A percentile compares a stretch with the other conserved stretches of the same genome.
These are phyloP conservation scores for Cebidichthys violaceus DNA, from an alignment of 2,113 vertebrate species.

Conservation along the genomic window DNA sequence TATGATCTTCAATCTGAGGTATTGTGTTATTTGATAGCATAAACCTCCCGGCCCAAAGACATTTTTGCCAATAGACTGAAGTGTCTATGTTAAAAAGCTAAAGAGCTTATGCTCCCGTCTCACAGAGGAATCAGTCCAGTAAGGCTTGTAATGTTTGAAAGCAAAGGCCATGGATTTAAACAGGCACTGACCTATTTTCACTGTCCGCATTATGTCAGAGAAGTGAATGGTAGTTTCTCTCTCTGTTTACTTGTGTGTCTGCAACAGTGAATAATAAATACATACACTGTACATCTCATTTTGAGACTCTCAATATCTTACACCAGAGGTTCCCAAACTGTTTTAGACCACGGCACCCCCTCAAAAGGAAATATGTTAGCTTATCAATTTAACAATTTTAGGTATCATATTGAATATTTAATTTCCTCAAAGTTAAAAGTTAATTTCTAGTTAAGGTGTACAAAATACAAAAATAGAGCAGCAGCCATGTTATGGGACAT, in stretches of 20 bases:
- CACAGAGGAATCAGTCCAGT: conserved; percentile 28
- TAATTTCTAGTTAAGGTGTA: background rate
- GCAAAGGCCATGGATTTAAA: conserved; percentile 48
- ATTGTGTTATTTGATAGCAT: conserved; percentile 34
- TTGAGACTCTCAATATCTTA: background rate
- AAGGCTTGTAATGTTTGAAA: conserved; percentile 29
- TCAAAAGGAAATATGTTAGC: background rate
- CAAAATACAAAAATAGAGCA: background rate
- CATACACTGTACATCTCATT: background rate
- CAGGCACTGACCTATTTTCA: conserved; percentile 55
- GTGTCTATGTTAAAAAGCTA: conserved; percentile 44
- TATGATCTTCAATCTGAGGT: conserved; percentile 7
- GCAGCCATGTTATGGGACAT: background rate
- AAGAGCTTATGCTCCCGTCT: conserved; percentile 43
- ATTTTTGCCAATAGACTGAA: conserved; percentile 25
- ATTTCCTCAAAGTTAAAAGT: background rate
- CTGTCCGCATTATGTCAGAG: conserved; percentile 11
- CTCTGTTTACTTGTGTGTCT: background rate
- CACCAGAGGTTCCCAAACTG: background rate
- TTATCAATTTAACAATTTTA: background rate
- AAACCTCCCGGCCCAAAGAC: conserved; percentile 26
- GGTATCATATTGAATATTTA: background rate
- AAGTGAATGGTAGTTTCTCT: background rate
- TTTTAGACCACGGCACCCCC: background rate
- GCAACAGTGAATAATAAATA: background rate